Base-by-base conservation (phyloP, 2,888 invertebrate species). In the Drosophila prostipennis region DNA sequence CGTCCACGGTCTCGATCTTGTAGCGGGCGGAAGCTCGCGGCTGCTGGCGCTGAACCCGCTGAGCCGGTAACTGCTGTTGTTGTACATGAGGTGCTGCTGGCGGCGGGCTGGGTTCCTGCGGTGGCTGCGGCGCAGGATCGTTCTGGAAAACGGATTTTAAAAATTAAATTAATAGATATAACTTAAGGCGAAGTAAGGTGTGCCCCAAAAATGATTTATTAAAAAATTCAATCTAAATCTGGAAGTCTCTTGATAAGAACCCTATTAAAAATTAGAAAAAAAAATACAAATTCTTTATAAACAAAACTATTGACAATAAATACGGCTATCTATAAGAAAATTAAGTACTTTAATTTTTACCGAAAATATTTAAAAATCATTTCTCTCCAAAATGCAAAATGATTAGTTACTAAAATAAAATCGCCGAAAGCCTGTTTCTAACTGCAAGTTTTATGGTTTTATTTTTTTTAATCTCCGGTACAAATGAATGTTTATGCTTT, bases 91-190 rank as follows among this genome's bases (percentile, higher is more conserved):
- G 82, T 76, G 81, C 68, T 56, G 76, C 52, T 93, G 92, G 93
- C 93, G 92, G 94, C 94, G 92, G 94, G 93, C 94, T 93, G 90
- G 93, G 93, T 92, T 94, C 94, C 91, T 94, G 94, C 91, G 94
- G 94, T 89, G 94, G 93, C 93, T 93, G 93, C 92, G 94, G 93
- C 92, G 94, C 92, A 92, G 94, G 93, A 93, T 94, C 93, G 93
- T 94, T 94, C 94, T 94, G 91, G 2, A 89, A 84, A 26, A 26
- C 0, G 16, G 13, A 3, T 2, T 5, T 43, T 40, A 14, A 14
- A n/a, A n/a, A 39, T 6, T n/a, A 37, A 26, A 39, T 37, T 52
- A 7, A 19, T 23, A 13, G 2, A 11, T 0, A 6, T 29, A 4
- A 26, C 26, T 26, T 6, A 6, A 26, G 26, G 6, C 5, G 1